Percentiles rank a stretch among this genome's conserved stretches.
phyloP scores from a whole-genome alignment of 2,888 invertebrate genomes.

The Stenolophus ochropezus region DNA sequence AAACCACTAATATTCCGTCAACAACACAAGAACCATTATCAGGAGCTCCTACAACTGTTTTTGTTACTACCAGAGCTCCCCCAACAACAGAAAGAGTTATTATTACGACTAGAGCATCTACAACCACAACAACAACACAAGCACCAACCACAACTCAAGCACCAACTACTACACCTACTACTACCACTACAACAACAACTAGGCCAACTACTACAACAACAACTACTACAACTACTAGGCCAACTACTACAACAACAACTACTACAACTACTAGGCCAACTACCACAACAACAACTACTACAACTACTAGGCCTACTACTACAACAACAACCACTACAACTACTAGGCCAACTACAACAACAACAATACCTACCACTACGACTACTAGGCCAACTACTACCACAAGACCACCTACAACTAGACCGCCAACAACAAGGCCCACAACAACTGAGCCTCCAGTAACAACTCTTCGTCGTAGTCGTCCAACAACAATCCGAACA shows the following conservation, averaged over 20 bases:
- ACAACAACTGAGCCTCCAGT: constrained; percentile 66
- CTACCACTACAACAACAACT: constrained; percentile 65
- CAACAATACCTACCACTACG: constrained; percentile 66
- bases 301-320: constrained; percentile 68
- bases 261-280: constrained; percentile 61
- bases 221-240: constrained; percentile 53
- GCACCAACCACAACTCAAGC: constrained; percentile 66
- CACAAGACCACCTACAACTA: constrained; percentile 61
- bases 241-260: constrained; percentile 61
- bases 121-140: constrained; percentile 66
- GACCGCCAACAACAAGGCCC: constrained; percentile 61
- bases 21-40: constrained; percentile 61
- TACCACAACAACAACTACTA: constrained; percentile 61
- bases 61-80: constrained; percentile 60
- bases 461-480: constrained; percentile 62
- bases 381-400: constrained; percentile 66
- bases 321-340: constrained; percentile 67
- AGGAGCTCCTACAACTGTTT: constrained; percentile 51
- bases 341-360: constrained; percentile 64
- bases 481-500: constrained; percentile 62
- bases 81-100: constrained; percentile 61
- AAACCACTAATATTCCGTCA: too few relatives aligned
- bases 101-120: constrained; percentile 67
- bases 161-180: constrained; percentile 65
- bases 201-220: constrained; percentile 61